Percentiles rank a stretch among this genome's conserved stretches.
Evolutionary conservation across 2,113 vertebrate species (phyloP).

Genomic region (Cygnus buccinator): DNA sequence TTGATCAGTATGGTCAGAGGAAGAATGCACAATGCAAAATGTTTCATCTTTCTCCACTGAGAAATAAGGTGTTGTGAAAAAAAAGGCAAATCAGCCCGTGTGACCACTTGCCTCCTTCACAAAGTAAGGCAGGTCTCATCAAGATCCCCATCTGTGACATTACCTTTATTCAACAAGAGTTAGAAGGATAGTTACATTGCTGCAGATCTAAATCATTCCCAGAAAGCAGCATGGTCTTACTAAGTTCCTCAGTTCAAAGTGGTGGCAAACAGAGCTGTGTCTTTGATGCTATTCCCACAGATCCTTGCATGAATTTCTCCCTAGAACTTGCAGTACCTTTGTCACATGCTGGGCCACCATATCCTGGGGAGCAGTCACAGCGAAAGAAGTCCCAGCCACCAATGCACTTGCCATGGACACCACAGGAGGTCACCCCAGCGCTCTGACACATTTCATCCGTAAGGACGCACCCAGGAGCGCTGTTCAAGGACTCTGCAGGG

Average conservation of each 20-base stretch:
- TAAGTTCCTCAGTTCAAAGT: background rate
- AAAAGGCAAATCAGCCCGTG: background rate
- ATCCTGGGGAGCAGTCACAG: constrained; percentile 86
- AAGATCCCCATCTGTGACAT: background rate
- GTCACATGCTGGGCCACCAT: constrained; percentile 83
- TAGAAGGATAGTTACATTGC: background rate
- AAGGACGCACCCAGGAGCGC: constrained; percentile 79
- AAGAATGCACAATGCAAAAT: background rate
- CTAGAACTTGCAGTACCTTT: constrained; percentile 69
- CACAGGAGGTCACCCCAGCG: constrained; percentile 79
- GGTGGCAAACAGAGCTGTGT: background rate
- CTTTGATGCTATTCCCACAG: background rate
- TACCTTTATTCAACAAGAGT: background rate
- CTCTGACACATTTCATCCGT: constrained; percentile 83
- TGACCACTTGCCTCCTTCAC: background rate
- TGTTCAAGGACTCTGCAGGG: constrained; percentile 85
- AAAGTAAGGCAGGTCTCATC: background rate
- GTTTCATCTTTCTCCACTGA: background rate
- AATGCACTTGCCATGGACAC: constrained; percentile 81
- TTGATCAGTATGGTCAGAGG: background rate
- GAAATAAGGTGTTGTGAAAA: background rate
- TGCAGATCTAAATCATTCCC: background rate
- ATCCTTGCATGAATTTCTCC: background rate
- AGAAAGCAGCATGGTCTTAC: background rate
- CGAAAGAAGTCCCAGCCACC: constrained; percentile 86